Evolutionary conservation across 2,113 vertebrate species (phyloP), one percentile per base, ranked within the genome.

Genomic region (Brachyhypopomus occidentalis): DNA sequence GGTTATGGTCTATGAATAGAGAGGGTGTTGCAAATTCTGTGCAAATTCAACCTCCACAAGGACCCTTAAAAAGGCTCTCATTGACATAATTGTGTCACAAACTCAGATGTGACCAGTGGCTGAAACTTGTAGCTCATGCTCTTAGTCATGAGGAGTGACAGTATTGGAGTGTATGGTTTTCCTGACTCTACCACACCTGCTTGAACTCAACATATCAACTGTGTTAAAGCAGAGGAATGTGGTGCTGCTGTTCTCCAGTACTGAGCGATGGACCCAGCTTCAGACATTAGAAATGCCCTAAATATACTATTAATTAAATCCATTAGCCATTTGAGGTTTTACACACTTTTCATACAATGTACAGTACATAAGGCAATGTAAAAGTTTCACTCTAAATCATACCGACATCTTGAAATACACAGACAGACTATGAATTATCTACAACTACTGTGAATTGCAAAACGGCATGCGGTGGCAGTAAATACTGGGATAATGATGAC

Each of bases 361-460:
- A 3, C 4, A 30, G 34, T 17, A 3, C 4, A 30, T 30, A 17
- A 48, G 25, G 23, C 3, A 36, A 34, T 17, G 19, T 17, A 8
- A 12, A 63, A 25, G 20, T 48, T 62, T 52, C 11, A 72, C n/a
- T 36, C n/a, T 27, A 55, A 77, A 30, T 63, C 11, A 62, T 25
- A 6, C 5, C 27, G 17, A 63, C n/a, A 25, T 56, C 16, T 79
- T 79, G 17, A 72, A 79, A 22, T 72, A 71, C 58, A 62, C 78
- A 79, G 78, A 72, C 77, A 71, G 64, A 64, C 41, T 70, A 27
- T 16, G 9, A 23, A 80, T 66, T 16, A 12, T 66, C 73, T 45
- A 14, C 41, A 78, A 69, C 22, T 71, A 60, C 34, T 45, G 34
- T 19, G 36, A 59, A 11, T 27, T 71, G 6, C 41, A 71, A 60